Evolutionary conservation across 2,797 vertebrate species (phyloP), one percentile per base, ranked within the genome.

Genomic region (Echiichthys vipera): DNA sequence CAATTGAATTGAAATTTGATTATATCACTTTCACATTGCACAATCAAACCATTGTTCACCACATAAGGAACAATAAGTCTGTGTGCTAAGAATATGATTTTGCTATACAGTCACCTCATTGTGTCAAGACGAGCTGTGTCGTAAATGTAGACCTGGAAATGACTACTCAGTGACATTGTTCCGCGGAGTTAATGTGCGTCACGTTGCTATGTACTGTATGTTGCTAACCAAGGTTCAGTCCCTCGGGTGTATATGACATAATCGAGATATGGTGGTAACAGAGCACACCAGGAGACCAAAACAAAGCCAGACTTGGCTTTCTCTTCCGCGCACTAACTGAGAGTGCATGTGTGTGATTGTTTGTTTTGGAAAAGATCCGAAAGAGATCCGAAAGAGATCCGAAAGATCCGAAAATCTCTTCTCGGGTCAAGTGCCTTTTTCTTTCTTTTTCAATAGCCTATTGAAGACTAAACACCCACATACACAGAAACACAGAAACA

Each of bases 71-170:
- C 70, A 89, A 73, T 56, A 51, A 30, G 27, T 69, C 50, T 59
- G 36, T 47, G 29, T 36, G 46, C 67, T 69, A 42, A 68, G 15
- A 71, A 80, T 61, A 65, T 1, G 6, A 49, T 67, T 78, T 80
- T 2, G 57, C 37, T 20, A 30, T 42, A 55, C 67, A 83, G 37
- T 61, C 3, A 32, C 42, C 39, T 66, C 66, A 56, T 85, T 87
- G 83, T 82, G 76, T 70, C 53, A 30, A 71, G 66, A 61, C 40
- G 27, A 59, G 63, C 62, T 20, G 34, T 50, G 51, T 40, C 7
- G 29, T 80, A 84, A 89, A 90, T 85, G 84, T 81, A 77, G 71
- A 47, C 54, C 55, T 66, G 83, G 81, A 84, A 89, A 84, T 62
- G 55, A 79, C 77, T 53, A 57, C 34, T 80, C 61, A 46, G 12